Base-by-base conservation (phyloP, 2,113 vertebrate species). In the Sula dactylatra region DNA sequence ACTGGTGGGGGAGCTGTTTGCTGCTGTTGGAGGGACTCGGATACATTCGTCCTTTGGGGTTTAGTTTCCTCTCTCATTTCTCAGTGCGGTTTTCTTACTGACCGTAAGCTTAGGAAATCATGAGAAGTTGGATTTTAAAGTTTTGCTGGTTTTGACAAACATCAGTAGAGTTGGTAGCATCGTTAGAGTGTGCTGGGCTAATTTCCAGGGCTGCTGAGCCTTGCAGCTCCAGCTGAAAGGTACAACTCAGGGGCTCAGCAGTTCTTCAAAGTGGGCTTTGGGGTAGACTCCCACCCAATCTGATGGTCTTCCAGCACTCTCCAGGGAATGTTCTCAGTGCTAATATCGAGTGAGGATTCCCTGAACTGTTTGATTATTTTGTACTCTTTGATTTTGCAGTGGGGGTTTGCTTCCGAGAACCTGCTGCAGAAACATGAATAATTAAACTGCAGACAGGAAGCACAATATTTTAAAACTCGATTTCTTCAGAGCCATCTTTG, bases 161-260 rank as follows among this genome's bases (percentile, higher is more conserved):
- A 2, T 38, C 27, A 3, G 18, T 42, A 42, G 36, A 25, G 29
- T 56, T 44, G 16, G 42, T 13, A 40, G 17, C 20, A 44, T 47
- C 0, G 0, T 14, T 24, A 45, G 32, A 40, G 65, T 1, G 7
- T 2, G 8, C 24, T 12, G 45, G 19, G 50, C 40, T 77, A 7
- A 8, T 62, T 80, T 73, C 40, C 52, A 82, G 78, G 26, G 71
- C 61, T 94, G 58, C 52, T 7, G 31, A n/a, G 56, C 66, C 36
- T 50, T 49, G 38, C 44, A 29, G 3, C 40, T 56, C 20, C 38
- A 52, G 36, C 52, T 67, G 65, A 6, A 47, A 52, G 36, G 25
- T 25, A 17, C 45, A 67, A 0, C 52, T 6, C 5, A 0, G 50
- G 49, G 61, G n/a, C 77, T 70, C 45, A 45, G 70, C 45, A 36